Base-by-base conservation (phyloP, 2,888 invertebrate genomes). In the Apamea sordens region DNA sequence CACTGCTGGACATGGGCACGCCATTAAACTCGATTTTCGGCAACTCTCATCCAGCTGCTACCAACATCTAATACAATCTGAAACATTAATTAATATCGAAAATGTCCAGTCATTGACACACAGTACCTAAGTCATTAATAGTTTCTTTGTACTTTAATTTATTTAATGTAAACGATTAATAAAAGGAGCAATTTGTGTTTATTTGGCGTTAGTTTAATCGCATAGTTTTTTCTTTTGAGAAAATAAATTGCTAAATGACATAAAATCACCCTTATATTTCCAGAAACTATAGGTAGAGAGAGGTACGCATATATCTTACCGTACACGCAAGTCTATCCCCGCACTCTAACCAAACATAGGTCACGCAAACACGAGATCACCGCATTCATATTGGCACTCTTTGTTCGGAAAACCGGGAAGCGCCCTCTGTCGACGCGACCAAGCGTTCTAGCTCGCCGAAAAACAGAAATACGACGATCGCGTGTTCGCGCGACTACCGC, bases 121-220 rank as follows among this genome's bases (percentile, higher is more conserved):
- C 50, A 44, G 24, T 24, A n/a, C n/a, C n/a, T n/a, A 10, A 76
- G 15, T 28, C 11, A 28, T 36, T 50, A 13, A 36, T 18, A n/a
- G 24, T 32, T 32, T 53, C 44, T 3, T 47, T 21, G 4, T 77
- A 24, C 44, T 32, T 41, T 77, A 28, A 77, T 77, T 77, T 18
- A 50, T 75, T 61, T 28, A 61, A n/a, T 36, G 3, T n/a, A 2
- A 13, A 47, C 18, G 21, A 74, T 59, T 11, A 28, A 44, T 44
- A 2, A n/a, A 59, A 10, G n/a, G 21, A 71, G n/a, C 21, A 70
- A 8, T 24, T 24, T 13, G 13, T 47, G 8, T 61, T 76, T 36
- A 28, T 70, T 32, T 32, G 32, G 13, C 32, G 18, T 59, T 47
- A 15, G 2, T 44, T 56, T 36, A n/a, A 67, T 41, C 0, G 24